Evolutionary conservation across 2,888 invertebrate genomes (phyloP).

Genomic region (Drosophila aldrichi): DNA sequence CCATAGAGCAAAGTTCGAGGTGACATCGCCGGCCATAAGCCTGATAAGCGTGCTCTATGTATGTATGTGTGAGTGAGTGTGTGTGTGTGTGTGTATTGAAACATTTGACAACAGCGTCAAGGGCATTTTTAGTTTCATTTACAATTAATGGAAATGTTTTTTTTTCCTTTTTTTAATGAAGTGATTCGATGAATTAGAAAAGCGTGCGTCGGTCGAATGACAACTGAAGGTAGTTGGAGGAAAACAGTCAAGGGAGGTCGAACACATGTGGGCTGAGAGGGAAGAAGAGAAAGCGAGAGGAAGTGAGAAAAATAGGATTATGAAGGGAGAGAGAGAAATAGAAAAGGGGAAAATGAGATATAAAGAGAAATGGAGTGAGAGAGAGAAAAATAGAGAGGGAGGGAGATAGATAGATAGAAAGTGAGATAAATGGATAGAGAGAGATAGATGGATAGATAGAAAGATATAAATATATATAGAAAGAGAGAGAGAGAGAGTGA

Average conservation of each 20-base stretch:
- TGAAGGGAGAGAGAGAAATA: not conserved
- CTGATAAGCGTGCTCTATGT: constrained; percentile 58
- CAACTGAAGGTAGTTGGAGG: constrained; percentile 44
- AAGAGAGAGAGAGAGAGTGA: not conserved
- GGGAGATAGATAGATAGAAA: not conserved
- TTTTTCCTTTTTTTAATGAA: not conserved
- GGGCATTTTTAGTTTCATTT: constrained; percentile 51
- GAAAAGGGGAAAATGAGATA: too few species aligned
- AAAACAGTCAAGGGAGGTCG: not conserved
- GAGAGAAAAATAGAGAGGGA: not conserved
- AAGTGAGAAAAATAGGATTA: not conserved
- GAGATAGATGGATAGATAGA: not conserved
- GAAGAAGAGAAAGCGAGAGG: not conserved
- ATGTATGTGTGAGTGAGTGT: not conserved
- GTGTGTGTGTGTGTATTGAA: constrained; percentile 27
- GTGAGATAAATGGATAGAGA: not conserved
- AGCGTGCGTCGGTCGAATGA: constrained; percentile 26
- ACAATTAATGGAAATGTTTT: constrained; percentile 13
- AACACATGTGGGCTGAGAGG: not conserved
- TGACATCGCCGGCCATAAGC: constrained; percentile 22
- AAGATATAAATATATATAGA: too few species aligned
- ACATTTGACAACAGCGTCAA: constrained; percentile 42
- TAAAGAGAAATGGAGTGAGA: too few species aligned
- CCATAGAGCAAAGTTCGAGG: constrained; percentile 49
- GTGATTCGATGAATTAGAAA: constrained; percentile 2